Conservation (phyloP, 2,113 vertebrate species). For the Stigmatopora argus region DNA sequence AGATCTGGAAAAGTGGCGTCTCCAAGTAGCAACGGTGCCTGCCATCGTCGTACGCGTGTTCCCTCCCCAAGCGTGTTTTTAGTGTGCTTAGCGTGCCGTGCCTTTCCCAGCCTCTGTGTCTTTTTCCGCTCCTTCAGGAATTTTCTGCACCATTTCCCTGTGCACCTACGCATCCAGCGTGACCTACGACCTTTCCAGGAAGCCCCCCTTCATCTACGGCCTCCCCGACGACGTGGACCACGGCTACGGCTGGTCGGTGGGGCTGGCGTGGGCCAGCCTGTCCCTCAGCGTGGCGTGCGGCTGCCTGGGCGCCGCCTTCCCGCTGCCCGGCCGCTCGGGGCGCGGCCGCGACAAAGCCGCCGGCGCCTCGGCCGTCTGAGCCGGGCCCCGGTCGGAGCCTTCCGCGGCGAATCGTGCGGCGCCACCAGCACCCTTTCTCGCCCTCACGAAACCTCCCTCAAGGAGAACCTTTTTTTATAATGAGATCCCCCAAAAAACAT, state of each 20-base stretch:
- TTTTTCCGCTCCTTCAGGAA: conserved; percentile 58
- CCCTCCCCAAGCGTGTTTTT: too few species aligned
- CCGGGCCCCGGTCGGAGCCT: neutral
- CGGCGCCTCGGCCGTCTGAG: conserved; percentile 73
- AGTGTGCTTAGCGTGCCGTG: too few species aligned
- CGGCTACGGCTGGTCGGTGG: conserved; percentile 81
- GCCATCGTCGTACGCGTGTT: too few species aligned
- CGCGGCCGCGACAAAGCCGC: conserved; percentile 72
- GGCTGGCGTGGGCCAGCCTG: conserved; percentile 80
- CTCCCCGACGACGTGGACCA: conserved; percentile 79
- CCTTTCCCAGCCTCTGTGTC: too few species aligned
- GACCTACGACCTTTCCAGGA: conserved; percentile 80
- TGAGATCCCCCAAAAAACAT: too few species aligned
- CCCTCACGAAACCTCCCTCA: too few species aligned
- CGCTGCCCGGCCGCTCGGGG: conserved; percentile 73
- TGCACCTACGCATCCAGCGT: conserved; percentile 81
- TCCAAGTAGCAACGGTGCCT: too few species aligned
- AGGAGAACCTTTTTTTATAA: too few species aligned
- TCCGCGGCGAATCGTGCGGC: neutral
- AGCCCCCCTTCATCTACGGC: conserved; percentile 78
- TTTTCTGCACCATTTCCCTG: conserved; percentile 84
- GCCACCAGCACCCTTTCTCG: neutral
- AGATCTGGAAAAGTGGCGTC: too few species aligned
- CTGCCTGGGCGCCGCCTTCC: conserved; percentile 79
- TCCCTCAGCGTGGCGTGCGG: conserved; percentile 76